Conservation (phyloP, 2,113 vertebrate genomes). For the Sylvicapra grimmia region DNA sequence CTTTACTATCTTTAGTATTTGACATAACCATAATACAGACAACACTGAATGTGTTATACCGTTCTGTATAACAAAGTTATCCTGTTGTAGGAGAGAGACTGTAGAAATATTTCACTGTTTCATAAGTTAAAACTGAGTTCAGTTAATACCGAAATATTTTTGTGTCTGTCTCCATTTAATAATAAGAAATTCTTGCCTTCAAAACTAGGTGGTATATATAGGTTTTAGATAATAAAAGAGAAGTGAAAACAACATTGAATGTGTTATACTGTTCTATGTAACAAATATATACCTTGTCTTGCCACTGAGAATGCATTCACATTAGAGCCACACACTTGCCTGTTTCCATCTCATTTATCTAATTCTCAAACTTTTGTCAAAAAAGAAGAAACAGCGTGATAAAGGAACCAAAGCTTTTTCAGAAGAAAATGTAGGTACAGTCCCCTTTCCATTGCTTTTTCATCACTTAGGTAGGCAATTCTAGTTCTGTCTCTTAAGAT, state of each 20-base stretch:
- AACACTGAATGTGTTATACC: background rate
- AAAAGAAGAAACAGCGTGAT: background rate
- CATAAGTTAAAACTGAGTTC: background rate
- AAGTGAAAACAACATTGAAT: background rate
- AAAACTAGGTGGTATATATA: background rate
- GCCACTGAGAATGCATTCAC: background rate
- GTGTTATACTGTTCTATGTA: background rate
- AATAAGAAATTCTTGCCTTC: background rate
- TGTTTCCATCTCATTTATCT: conserved; percentile 1
- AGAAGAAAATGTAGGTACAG: background rate
- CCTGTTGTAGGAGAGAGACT: background rate
- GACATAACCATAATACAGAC: background rate
- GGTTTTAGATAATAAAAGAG: background rate
- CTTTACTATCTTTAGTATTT: background rate
- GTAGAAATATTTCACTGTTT: conserved; percentile 13
- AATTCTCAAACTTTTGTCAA: background rate
- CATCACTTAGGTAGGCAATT: background rate
- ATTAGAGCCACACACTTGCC: background rate
- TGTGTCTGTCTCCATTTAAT: background rate
- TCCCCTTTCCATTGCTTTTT: background rate
- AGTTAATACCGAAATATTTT: background rate
- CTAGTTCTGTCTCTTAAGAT: conserved; percentile 3
- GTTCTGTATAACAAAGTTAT: background rate
- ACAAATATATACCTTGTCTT: background rate
- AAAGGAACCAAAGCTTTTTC: background rate